Percentiles rank a stretch among this genome's conserved stretches.
phyloP scores from a whole-genome alignment of 2,888 invertebrate genomes.

The Plagodis pulveraria region DNA sequence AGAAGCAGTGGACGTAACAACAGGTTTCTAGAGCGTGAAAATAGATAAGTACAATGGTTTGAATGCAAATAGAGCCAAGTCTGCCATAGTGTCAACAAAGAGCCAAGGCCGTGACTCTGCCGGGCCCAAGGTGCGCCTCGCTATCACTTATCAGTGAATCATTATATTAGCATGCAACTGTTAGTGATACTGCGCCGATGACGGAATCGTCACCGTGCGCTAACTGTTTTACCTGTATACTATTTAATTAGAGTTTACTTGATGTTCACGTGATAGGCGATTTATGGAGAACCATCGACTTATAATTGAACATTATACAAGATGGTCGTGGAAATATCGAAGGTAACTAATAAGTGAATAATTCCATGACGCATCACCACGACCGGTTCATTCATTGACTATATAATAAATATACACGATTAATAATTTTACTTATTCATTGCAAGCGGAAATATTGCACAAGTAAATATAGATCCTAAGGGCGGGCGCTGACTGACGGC shows the following conservation, averaged over 20 bases:
- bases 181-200: conserved; percentile 14
- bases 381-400: conserved; percentile 13
- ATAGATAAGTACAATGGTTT: conserved; percentile 6
- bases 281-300: conserved; percentile 6
- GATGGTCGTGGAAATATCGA: background rate
- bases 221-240: conserved; percentile 18
- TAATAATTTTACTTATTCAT: conserved; percentile 8
- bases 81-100: conserved; percentile 18
- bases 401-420: conserved; percentile 2
- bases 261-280: conserved; percentile 14
- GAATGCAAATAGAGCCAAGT: conserved; percentile 21
- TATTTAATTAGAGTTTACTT: conserved; percentile 24
- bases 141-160: conserved; percentile 20
- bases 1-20: background rate
- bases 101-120: conserved; percentile 12
- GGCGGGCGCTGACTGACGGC: too few relatives aligned
- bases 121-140: conserved; percentile 14
- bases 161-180: background rate
- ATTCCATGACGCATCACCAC: conserved; percentile 9
- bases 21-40: conserved; percentile 14
- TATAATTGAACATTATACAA: background rate
- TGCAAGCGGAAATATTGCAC: background rate
- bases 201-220: conserved; percentile 17
- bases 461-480: too few relatives aligned
- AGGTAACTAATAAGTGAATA: background rate